Base-by-base conservation (phyloP, 2,797 vertebrate genomes). In the Lutjanus argentimaculatus region DNA sequence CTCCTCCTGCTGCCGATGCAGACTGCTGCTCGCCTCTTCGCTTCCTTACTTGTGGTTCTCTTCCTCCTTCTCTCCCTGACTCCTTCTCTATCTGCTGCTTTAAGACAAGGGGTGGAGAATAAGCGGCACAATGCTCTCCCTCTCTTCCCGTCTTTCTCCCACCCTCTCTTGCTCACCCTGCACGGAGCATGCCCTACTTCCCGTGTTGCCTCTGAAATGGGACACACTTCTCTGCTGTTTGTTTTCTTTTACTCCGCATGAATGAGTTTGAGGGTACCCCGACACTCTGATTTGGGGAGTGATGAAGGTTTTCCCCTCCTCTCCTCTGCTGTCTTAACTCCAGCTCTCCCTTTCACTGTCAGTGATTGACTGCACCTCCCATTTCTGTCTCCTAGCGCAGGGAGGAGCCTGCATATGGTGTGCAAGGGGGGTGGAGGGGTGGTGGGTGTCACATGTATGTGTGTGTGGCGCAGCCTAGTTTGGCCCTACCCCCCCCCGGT, bases 91-190 rank as follows among this genome's bases (percentile, higher is more conserved):
- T 80, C 90, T 92, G 91, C 91, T 92, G 91, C 94, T 95, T 92
- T 91, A 92, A 91, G 90, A 72, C 86, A 42, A 94, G 91, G 95
- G 94, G 92, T 92, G 91, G 94, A 83, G 92, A 91, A 84, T 87
- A 7, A 77, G 87, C 68, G 64, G 86, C 77, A 90, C 92, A 91
- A 75, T 85, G 83, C 86, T 89, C 88, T 86, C 89, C 67, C 92
- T 82, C 86, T 85, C 82, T 80, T 80, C 56, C 89, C 12, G 56
- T 19, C 75, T 49, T 77, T 83, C 85, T 87, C 80, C 69, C 77
- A 30, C 79, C 57, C 80, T 77, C 74, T 45, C 72, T 77, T 30
- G 51, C 91, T 90, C 88, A 73, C 85, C 89, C 87, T 62, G 87
- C 55, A 67, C 86, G 79, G 86, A 88, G 88, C 88, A 80, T 93